These are phyloP conservation scores for Gastrophryne carolinensis DNA, from an alignment of 2,797 vertebrate genomes.

Conservation along the genomic window DNA sequence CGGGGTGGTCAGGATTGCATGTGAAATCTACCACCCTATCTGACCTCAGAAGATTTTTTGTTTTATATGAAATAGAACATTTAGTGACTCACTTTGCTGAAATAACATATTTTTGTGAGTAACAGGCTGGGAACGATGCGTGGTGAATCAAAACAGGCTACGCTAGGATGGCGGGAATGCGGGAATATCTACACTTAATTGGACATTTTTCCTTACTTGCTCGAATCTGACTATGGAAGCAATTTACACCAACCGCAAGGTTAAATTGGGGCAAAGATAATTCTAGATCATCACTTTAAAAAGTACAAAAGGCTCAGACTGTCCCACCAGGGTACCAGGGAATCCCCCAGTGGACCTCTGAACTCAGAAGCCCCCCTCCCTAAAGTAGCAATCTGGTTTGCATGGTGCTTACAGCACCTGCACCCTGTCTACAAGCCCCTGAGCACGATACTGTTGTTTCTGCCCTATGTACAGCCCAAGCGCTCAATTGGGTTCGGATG, in stretches of 20 bases:
- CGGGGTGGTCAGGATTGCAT: not conserved
- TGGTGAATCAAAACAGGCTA: not conserved
- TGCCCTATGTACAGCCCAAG: too few relatives aligned
- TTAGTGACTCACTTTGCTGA: not conserved
- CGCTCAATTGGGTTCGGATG: too few relatives aligned
- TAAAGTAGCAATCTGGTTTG: too few relatives aligned
- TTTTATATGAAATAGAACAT: not conserved
- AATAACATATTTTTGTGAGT: slow-evolving; percentile 6
- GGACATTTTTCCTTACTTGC: not conserved
- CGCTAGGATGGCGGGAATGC: not conserved
- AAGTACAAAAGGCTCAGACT: too few relatives aligned
- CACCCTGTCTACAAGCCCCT: too few relatives aligned
- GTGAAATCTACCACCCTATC: not conserved
- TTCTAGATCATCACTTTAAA: too few relatives aligned
- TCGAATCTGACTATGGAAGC: not conserved
- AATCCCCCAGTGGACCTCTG: too few relatives aligned
- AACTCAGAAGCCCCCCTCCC: too few relatives aligned
- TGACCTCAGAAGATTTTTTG: too few relatives aligned
- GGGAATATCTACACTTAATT: not conserved
- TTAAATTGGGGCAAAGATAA: not conserved
- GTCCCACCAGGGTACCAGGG: too few relatives aligned
- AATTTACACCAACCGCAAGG: not conserved
- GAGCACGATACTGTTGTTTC: too few relatives aligned
- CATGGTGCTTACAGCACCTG: too few relatives aligned
- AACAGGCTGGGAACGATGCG: not conserved